These are phyloP conservation scores for Polylopha cassiicola DNA, from an alignment of 2,888 invertebrate species.

Conservation along the genomic window DNA sequence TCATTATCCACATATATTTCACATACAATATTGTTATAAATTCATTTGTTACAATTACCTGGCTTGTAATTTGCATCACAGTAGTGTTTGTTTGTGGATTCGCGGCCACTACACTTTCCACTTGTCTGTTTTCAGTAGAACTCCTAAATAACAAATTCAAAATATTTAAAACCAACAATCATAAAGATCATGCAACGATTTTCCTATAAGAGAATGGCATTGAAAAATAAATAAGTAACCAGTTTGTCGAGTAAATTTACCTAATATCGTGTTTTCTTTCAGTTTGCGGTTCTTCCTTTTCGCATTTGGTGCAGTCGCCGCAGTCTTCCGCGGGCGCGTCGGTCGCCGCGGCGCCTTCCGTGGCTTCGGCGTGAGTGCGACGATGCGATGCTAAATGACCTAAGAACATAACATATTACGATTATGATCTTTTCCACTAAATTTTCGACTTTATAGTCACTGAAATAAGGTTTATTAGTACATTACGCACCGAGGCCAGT, in stretches of 20 bases:
- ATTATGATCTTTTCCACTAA: not conserved
- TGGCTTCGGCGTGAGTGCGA: conserved; percentile 79
- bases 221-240: not conserved
- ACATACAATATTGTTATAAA: too few species aligned
- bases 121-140: conserved; percentile 45
- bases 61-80: conserved; percentile 69
- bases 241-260: conserved; percentile 29
- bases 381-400: conserved; percentile 88
- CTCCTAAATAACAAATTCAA: conserved; percentile 38
- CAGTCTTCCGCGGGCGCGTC: conserved; percentile 46
- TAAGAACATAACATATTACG: conserved; percentile 29
- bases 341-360: conserved; percentile 44
- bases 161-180: too few species aligned
- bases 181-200: conserved; percentile 1
- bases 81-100: conserved; percentile 47
- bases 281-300: conserved; percentile 41
- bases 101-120: conserved; percentile 48
- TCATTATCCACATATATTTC: too few species aligned
- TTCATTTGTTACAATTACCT: too few species aligned
- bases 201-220: conserved; percentile 2
- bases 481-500: too few species aligned
- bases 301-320: conserved; percentile 54
- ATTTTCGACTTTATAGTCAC: too few species aligned
- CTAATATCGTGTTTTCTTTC: conserved; percentile 56
- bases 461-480: too few species aligned